phyloP scores from a whole-genome alignment of 2,113 vertebrate genomes.

The Haplochromis vanheusdeni region DNA sequence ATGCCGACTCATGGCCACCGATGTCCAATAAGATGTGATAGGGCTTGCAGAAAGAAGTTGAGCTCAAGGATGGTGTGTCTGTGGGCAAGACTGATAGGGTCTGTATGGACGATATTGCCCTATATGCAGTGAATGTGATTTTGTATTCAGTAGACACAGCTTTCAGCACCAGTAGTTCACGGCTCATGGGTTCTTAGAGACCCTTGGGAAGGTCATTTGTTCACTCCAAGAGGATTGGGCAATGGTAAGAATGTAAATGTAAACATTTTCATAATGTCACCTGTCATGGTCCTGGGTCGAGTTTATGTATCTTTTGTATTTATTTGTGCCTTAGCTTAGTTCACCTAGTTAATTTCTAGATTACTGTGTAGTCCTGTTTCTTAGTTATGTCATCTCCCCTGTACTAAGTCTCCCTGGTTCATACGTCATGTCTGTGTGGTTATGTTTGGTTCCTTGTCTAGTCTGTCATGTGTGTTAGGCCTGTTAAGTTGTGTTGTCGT shows the following conservation, averaged over 20 bases:
- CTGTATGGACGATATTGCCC: background rate
- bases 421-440: no score
- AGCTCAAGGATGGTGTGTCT: background rate
- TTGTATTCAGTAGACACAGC: background rate
- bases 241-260: background rate
- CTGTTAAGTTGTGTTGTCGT: no score
- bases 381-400: no score
- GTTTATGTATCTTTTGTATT: no score
- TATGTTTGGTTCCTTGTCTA: no score
- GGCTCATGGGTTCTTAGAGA: background rate
- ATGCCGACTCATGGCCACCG: slow-evolving; percentile 25
- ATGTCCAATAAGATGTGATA: slow-evolving; percentile 12
- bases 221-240: background rate
- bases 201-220: background rate
- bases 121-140: background rate
- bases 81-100: background rate
- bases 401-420: no score
- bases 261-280: background rate
- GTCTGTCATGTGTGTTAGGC: no score
- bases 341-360: no score
- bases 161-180: background rate
- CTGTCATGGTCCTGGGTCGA: background rate
- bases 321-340: no score
- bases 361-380: no score
- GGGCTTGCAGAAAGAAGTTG: background rate